These are phyloP conservation scores for Tetramorium parvispinum DNA, from an alignment of 1,140 invertebrate species.

Conservation along the genomic window DNA sequence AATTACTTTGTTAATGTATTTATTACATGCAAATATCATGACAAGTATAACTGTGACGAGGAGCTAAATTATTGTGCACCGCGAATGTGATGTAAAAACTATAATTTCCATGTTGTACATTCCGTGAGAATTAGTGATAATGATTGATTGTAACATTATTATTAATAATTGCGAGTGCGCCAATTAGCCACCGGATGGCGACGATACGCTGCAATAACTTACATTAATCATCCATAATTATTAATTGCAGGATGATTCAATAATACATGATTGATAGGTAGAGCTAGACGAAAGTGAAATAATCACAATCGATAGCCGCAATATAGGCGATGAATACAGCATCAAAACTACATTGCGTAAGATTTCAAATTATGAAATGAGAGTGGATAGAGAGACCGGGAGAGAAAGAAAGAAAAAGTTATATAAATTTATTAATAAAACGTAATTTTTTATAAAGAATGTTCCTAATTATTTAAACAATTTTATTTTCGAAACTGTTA, in stretches of 20 bases:
- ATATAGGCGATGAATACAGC: neutral
- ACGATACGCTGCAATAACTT: slow-evolving; percentile 49
- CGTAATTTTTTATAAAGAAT: neutral
- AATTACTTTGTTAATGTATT: slow-evolving; percentile 42
- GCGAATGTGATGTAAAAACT: slow-evolving; percentile 35
- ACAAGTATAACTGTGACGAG: neutral
- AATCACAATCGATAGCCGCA: neutral
- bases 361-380: neutral
- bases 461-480: neutral
- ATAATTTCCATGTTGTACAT: slow-evolving; percentile 29
- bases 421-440: neutral
- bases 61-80: slow-evolving; percentile 12
- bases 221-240: slow-evolving; percentile 58
- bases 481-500: neutral
- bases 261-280: slow-evolving; percentile 50
- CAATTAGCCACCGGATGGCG: slow-evolving; percentile 40
- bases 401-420: neutral
- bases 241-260: slow-evolving; percentile 52
- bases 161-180: slow-evolving; percentile 53
- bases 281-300: slow-evolving; percentile 45
- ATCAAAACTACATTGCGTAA: neutral
- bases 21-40: slow-evolving; percentile 24
- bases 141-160: slow-evolving; percentile 60
- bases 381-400: too few relatives aligned
- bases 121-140: slow-evolving; percentile 39